Conservation (phyloP, 2,113 vertebrate species). For the Chaetura pelagica region DNA sequence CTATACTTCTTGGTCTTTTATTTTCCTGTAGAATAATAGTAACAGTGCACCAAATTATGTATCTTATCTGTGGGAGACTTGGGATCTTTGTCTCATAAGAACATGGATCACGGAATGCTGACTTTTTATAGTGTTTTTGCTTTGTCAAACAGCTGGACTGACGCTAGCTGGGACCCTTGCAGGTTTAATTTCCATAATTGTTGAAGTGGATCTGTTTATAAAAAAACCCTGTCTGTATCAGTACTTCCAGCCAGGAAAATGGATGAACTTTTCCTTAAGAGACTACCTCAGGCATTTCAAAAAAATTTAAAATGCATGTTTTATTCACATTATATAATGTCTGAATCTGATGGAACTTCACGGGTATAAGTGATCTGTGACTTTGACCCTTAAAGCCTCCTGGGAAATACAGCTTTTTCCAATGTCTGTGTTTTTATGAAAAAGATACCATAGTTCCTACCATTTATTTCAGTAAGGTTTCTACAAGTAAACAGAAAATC, state of each 20-base stretch:
- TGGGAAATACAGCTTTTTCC: not conserved
- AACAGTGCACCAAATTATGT: not conserved
- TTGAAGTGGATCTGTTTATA: not conserved
- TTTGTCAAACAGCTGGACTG: not conserved
- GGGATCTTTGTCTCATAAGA: not conserved
- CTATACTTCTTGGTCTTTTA: not conserved
- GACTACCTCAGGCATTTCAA: not conserved
- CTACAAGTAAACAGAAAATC: not conserved
- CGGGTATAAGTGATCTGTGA: not conserved
- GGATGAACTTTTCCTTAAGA: not conserved
- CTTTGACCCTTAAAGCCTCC: not conserved
- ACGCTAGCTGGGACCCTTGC: not conserved
- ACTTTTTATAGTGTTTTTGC: not conserved
- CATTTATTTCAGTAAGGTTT: not conserved
- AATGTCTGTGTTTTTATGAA: not conserved
- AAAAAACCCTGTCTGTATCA: accelerated
- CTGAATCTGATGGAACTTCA: not conserved
- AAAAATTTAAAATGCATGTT: not conserved
- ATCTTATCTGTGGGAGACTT: not conserved
- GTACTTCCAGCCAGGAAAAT: not conserved
- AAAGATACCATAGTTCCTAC: not conserved
- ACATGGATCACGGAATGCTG: not conserved
- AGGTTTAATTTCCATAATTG: not conserved
- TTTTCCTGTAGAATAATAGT: not conserved
- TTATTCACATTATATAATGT: not conserved